Percentiles rank a stretch among this genome's conserved stretches.
These are phyloP conservation scores for Rhynchophorus ferrugineus DNA, from an alignment of 1,140 invertebrate genomes.

Conservation along the genomic window DNA sequence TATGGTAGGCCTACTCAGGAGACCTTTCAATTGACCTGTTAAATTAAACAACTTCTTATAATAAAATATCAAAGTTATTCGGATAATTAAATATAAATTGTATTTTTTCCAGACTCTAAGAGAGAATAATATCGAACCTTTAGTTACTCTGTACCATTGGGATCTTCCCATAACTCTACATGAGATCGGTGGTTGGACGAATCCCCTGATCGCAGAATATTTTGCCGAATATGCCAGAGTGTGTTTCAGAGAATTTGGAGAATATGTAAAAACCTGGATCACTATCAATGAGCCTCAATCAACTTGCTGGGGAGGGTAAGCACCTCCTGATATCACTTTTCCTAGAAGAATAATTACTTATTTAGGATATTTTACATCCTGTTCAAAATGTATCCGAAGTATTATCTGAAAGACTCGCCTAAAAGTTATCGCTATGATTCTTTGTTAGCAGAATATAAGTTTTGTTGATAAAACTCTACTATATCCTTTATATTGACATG, in stretches of 20 bases:
- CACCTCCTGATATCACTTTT: neutral
- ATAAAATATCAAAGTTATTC: too few species aligned
- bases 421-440: too few species aligned
- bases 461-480: too few species aligned
- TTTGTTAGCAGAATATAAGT: too few species aligned
- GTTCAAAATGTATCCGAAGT: too few species aligned
- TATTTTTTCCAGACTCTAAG: constrained; percentile 43
- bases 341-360: too few species aligned
- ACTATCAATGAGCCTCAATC: constrained; percentile 38
- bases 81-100: neutral
- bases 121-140: constrained; percentile 51
- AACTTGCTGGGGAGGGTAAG: constrained; percentile 15
- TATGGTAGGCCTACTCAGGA: too few species aligned
- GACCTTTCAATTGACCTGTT: too few species aligned
- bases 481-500: too few species aligned
- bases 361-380: too few species aligned
- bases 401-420: too few species aligned
- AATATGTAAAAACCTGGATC: constrained; percentile 26
- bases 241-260: constrained; percentile 21
- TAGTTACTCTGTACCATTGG: constrained; percentile 46
- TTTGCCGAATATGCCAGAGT: constrained; percentile 37
- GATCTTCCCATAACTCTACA: constrained; percentile 34
- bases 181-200: constrained; percentile 36
- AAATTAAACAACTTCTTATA: too few species aligned
- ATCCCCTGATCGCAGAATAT: constrained; percentile 23